Base-by-base conservation (phyloP, 2,888 invertebrate species). In the Panopea generosa region DNA sequence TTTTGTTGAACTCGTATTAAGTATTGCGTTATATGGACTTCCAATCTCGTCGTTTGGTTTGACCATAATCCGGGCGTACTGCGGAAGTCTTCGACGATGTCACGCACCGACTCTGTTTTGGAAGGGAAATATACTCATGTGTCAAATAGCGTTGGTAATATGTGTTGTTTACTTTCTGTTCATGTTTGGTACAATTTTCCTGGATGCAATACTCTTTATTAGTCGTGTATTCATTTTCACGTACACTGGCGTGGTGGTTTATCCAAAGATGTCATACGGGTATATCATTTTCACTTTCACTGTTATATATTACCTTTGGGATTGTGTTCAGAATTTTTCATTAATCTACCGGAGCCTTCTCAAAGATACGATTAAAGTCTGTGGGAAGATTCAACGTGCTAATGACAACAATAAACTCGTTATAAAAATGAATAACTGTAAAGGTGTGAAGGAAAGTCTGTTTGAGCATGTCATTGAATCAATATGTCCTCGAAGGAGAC, bases 131-230 rank as follows among this genome's bases (percentile, higher is more conserved):
- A 40, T 40, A 11, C 7, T 27, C 43, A 14, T 50, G 52, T 2
- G 29, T 45, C 24, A 18, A 61, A 22, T 26, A 53, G 9, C 60
- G 22, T 56, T 61, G 14, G 18, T 55, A 7, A 20, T 20, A 4
- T 20, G 47, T 33, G 60, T 72, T 33, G 6, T 61, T 3, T 76
- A 61, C 27, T 68, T 72, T 26, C 43, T 81, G 2, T 84, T 79
- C 38, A 79, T 84, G 81, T 81, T 79, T 50, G 66, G 72, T 18
- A 81, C 74, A 2, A 77, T 84, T n/a, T 84, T 82, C 56, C 47
- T 84, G 24, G 84, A 81, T 24, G 81, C 81, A 4, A 72, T 62
- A 22, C 40, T 84, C 16, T 82, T 84, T 55, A 27, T 82, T 4
- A 57, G 67, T 3, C 67, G 79, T 18, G 56, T 84, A 11, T 62